A percentile compares a stretch with the other conserved stretches of the same genome.
phyloP scores from a whole-genome alignment of 2,113 vertebrate species.

The Prolemur simus region DNA sequence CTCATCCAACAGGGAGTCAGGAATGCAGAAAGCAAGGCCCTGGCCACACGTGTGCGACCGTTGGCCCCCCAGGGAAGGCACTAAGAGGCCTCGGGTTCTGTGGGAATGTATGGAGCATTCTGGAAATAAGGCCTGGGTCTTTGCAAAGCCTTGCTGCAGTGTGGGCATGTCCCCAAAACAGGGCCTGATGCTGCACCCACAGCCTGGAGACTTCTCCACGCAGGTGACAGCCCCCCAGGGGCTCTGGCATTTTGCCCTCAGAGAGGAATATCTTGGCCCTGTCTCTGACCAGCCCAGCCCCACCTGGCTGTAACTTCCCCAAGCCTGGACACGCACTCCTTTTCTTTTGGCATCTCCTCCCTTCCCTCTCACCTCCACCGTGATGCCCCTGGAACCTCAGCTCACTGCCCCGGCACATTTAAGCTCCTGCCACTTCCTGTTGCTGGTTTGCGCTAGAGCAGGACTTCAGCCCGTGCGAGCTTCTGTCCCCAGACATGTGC shows the following conservation, averaged over 20 bases:
- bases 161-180: neutral
- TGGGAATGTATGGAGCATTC: neutral
- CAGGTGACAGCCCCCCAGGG: neutral
- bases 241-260: neutral
- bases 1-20: neutral
- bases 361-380: neutral
- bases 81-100: neutral
- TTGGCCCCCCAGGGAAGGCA: no score
- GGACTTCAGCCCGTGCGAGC: neutral
- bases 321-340: neutral
- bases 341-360: no score
- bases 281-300: neutral
- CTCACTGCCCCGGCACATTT: no score
- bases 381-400: neutral
- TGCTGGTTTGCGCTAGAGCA: neutral
- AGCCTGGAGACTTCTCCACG: neutral
- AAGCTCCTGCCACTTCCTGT: neutral
- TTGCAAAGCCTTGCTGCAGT: no score
- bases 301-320: rapidly evolving
- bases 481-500: no score
- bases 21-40: neutral
- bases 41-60: rapidly evolving
- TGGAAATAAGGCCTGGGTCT: neutral
- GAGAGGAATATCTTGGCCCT: neutral
- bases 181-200: neutral